Evolutionary conservation across 1,140 invertebrate genomes (phyloP).

Genomic region (Whitmania pigra): DNA sequence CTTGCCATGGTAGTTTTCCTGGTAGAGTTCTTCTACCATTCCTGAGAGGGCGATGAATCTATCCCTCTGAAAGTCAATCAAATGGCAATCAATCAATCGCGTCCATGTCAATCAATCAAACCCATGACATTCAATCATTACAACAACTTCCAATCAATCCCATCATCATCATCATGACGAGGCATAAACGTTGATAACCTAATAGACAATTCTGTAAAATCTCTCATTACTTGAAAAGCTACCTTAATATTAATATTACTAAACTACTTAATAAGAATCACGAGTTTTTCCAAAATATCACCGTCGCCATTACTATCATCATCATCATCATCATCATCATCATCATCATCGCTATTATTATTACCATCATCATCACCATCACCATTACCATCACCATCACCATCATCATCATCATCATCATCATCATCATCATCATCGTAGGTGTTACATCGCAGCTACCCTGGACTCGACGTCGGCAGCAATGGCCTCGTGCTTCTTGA

Average conservation of each 20-base stretch:
- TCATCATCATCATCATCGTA: background rate
- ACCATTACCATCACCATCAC: background rate
- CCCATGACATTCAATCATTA: background rate
- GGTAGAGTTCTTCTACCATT: slow-evolving; percentile 76
- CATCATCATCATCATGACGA: background rate
- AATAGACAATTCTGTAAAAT: background rate
- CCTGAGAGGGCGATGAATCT: slow-evolving; percentile 80
- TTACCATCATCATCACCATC: background rate
- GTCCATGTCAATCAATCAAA: background rate
- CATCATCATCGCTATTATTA: background rate
- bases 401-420: background rate
- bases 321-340: background rate
- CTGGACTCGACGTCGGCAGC: slow-evolving; percentile 85
- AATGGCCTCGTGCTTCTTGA: slow-evolving; percentile 97
- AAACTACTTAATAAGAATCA: background rate
- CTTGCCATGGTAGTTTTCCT: slow-evolving; percentile 78
- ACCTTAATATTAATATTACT: no score
- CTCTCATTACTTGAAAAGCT: background rate
- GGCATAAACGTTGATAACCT: background rate
- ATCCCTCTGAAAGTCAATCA: slow-evolving; percentile 55
- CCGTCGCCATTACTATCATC: background rate
- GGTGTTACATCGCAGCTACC: slow-evolving; percentile 35
- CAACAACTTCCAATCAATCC: background rate
- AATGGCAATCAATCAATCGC: background rate
- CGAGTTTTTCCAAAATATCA: background rate